Percentiles rank a stretch among this genome's conserved stretches.
phyloP scores from a whole-genome alignment of 2,888 invertebrate species.

The Tineola bisselliella region DNA sequence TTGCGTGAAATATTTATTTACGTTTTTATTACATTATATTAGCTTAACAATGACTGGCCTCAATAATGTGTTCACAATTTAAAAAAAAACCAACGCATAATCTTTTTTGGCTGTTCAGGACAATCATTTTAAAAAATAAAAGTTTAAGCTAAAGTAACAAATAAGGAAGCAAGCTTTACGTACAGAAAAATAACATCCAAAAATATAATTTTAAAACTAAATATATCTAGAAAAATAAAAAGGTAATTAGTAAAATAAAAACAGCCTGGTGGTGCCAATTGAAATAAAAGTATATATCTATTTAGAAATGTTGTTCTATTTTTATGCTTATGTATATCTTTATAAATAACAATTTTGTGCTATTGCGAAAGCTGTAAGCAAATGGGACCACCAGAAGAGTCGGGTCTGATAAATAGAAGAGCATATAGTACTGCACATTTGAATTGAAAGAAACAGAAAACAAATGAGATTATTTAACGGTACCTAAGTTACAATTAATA shows the following conservation, averaged over 20 bases:
- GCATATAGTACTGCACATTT: background rate
- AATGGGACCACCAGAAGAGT: conserved; percentile 18
- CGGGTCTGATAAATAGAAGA: background rate
- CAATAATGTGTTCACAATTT: conserved; percentile 39
- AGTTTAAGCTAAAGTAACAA: conserved; percentile 6
- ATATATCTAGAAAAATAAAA: background rate
- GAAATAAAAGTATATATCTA: background rate
- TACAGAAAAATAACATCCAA: background rate
- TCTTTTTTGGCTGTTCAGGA: background rate
- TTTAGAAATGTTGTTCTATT: background rate
- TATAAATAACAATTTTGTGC: background rate
- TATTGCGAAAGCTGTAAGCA: conserved; percentile 35
- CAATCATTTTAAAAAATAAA: conserved; percentile 7
- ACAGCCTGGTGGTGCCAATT: background rate
- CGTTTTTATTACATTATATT: conserved; percentile 41
- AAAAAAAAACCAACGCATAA: background rate
- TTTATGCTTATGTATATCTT: background rate
- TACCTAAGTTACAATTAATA: conserved; percentile 58
- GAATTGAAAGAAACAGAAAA: conserved; percentile 33
- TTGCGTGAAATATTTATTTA: conserved; percentile 36
- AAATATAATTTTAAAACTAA: background rate
- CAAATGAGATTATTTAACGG: conserved; percentile 63
- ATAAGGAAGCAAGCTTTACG: conserved; percentile 2
- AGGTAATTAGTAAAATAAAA: background rate
- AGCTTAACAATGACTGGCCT: conserved; percentile 63